A percentile compares a stretch with the other conserved stretches of the same genome.
phyloP scores from a whole-genome alignment of 1,140 invertebrate species.

The Asobara japonica region DNA sequence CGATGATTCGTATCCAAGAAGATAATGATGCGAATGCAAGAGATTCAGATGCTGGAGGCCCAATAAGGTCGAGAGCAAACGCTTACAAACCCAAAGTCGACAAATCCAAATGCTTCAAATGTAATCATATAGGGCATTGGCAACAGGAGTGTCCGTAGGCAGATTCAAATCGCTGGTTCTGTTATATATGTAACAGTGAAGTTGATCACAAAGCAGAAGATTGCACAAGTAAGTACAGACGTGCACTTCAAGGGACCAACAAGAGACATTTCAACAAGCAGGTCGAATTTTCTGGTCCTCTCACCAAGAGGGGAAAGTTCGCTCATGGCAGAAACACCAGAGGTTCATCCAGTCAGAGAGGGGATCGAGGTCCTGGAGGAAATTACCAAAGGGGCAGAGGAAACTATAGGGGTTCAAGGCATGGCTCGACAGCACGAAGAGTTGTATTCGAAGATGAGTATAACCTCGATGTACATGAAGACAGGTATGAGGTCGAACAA shows the following conservation, averaged over 20 bases:
- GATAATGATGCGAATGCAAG: neutral
- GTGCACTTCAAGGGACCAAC: too few relatives aligned
- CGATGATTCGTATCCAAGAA: too few relatives aligned
- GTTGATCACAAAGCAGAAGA: neutral
- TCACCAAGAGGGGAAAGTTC: neutral
- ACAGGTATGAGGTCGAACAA: neutral
- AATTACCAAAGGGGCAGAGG: neutral
- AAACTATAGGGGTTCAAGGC: slow-evolving; percentile 10
- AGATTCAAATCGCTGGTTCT: slow-evolving; percentile 5
- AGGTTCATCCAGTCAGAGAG: neutral
- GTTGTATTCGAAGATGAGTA: neutral
- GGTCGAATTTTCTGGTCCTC: too few relatives aligned
- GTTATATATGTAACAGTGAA: slow-evolving; percentile 5
- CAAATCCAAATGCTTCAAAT: slow-evolving; percentile 2
- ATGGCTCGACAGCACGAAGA: neutral
- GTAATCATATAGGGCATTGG: slow-evolving; percentile 8
- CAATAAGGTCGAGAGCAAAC: neutral
- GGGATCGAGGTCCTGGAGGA: slow-evolving; percentile 9
- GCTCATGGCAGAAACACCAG: neutral
- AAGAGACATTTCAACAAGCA: too few relatives aligned
- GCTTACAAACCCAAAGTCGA: neutral
- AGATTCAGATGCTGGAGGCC: neutral
- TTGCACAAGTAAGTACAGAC: neutral
- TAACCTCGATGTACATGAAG: neutral
- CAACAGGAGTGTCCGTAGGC: neutral